phyloP scores from a whole-genome alignment of 2,113 vertebrate genomes.

The Hippocampus zosterae region DNA sequence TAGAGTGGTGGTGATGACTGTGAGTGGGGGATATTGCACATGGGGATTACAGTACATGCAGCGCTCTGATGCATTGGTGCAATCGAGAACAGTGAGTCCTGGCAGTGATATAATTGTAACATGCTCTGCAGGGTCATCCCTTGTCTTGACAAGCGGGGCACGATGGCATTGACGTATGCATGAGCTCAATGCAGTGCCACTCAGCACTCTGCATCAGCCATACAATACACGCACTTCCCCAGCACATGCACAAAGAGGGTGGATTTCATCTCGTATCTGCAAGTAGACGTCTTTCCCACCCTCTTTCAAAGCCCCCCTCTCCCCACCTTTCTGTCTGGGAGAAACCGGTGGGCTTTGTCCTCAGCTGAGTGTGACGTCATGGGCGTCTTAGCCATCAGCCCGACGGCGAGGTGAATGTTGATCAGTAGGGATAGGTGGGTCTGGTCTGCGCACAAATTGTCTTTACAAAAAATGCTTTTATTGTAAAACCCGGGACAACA shows the following conservation, averaged over 20 bases:
- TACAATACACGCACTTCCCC: slow-evolving; percentile 39
- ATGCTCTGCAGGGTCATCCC: slow-evolving; percentile 21
- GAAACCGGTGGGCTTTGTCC: slow-evolving; percentile 70
- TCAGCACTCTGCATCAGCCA: slow-evolving; percentile 28
- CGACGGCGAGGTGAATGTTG: slow-evolving; percentile 45
- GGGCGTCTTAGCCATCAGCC: slow-evolving; percentile 46
- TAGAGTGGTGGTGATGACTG: slow-evolving; percentile 35
- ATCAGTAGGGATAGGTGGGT: slow-evolving; percentile 19
- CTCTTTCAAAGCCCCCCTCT: slow-evolving; percentile 28
- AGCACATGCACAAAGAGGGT: slow-evolving; percentile 23
- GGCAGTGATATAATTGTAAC: slow-evolving; percentile 14
- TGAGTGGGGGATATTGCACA: slow-evolving; percentile 38
- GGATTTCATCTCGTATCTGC: slow-evolving; percentile 25
- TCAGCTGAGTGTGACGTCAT: slow-evolving; percentile 70
- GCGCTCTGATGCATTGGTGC: slow-evolving; percentile 12
- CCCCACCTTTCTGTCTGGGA: slow-evolving; percentile 54
- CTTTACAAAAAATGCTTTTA: no score
- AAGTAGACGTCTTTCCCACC: slow-evolving; percentile 22
- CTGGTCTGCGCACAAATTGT: slow-evolving; percentile 16
- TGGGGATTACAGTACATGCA: slow-evolving; percentile 42
- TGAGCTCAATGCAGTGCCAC: slow-evolving; percentile 28
- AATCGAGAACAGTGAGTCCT: slow-evolving; percentile 16
- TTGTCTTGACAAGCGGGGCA: slow-evolving; percentile 44
- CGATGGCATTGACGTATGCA: slow-evolving; percentile 39
- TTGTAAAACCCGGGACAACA: no score